Evolutionary conservation across 2,113 vertebrate genomes (phyloP).

Genomic region (Thalassoma bifasciatum): DNA sequence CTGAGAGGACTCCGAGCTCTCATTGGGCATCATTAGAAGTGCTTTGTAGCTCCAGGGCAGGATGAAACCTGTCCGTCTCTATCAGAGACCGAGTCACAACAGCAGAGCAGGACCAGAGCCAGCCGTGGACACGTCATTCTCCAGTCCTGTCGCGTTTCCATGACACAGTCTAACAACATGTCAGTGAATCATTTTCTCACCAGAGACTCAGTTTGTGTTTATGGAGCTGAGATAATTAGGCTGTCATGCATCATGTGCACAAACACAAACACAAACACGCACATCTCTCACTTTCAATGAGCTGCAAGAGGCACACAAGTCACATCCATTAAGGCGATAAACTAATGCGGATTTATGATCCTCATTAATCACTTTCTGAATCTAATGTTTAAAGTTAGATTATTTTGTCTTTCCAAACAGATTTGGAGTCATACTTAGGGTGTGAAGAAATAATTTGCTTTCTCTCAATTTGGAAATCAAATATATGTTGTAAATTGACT

Average conservation of each 20-base stretch:
- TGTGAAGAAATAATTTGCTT: too few species aligned
- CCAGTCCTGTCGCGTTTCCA: conserved; percentile 20
- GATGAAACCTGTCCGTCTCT: conserved; percentile 36
- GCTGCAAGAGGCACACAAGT: neutral
- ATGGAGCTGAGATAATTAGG: conserved; percentile 38
- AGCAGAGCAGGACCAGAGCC: conserved; percentile 8
- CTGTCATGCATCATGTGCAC: neutral
- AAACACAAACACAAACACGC: conserved; percentile 5
- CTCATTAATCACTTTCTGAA: too few species aligned
- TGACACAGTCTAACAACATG: conserved; percentile 37
- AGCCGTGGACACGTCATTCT: conserved; percentile 5
- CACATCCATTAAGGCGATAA: too few species aligned
- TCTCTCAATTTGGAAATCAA: too few species aligned
- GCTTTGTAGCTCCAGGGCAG: conserved; percentile 3
- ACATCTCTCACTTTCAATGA: neutral
- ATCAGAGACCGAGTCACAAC: neutral
- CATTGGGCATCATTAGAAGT: conserved; percentile 2
- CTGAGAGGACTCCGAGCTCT: conserved; percentile 8
- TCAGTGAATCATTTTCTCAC: conserved; percentile 42
- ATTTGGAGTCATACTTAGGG: too few species aligned
- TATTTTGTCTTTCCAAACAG: too few species aligned
- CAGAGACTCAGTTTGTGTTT: conserved; percentile 32
- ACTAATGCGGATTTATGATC: too few species aligned
- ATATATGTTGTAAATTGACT: too few species aligned
- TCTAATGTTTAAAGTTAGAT: too few species aligned